Conservation (phyloP, 2,797 vertebrate species). For the Cyprinodon diabolis region DNA sequence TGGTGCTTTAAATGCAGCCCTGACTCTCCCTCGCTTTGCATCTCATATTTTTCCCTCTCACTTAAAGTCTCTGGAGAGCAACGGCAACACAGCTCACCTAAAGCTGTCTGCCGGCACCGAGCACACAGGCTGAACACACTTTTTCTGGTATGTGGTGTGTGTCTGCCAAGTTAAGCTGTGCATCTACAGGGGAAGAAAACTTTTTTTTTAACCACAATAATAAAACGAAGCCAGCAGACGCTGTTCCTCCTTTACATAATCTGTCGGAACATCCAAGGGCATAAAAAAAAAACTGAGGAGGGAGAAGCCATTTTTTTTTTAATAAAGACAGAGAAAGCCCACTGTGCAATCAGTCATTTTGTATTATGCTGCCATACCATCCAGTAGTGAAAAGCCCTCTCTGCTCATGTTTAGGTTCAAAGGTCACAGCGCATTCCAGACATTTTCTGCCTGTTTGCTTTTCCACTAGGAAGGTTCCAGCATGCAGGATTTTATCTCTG, state of each 20-base stretch:
- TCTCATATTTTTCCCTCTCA: constrained; percentile 24
- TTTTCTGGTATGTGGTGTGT: constrained; percentile 51
- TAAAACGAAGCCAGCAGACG: constrained; percentile 25
- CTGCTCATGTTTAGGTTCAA: constrained; percentile 60
- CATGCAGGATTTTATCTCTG: constrained; percentile 45
- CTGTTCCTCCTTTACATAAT: constrained; percentile 29
- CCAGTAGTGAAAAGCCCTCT: constrained; percentile 59
- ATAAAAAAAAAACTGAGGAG: constrained; percentile 6
- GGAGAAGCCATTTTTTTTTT: constrained; percentile 50
- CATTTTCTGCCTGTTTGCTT: constrained; percentile 71
- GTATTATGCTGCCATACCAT: constrained; percentile 52
- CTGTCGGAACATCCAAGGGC: constrained; percentile 42
- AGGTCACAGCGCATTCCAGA: constrained; percentile 73
- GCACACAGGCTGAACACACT: constrained; percentile 45
- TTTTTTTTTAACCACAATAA: constrained; percentile 24
- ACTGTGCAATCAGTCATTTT: constrained; percentile 37
- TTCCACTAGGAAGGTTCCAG: constrained; percentile 61
- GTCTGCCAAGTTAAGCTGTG: constrained; percentile 50
- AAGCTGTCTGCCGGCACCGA: constrained; percentile 48
- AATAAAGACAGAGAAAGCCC: constrained; percentile 41
- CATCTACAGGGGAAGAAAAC: constrained; percentile 26
- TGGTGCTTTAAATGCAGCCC: constrained; percentile 51
- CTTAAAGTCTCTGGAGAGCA: constrained; percentile 42
- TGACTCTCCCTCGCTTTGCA: constrained; percentile 45
- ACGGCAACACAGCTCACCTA: constrained; percentile 46